Conservation (phyloP, 2,888 invertebrate genomes). For the Mythimna albipuncta region DNA sequence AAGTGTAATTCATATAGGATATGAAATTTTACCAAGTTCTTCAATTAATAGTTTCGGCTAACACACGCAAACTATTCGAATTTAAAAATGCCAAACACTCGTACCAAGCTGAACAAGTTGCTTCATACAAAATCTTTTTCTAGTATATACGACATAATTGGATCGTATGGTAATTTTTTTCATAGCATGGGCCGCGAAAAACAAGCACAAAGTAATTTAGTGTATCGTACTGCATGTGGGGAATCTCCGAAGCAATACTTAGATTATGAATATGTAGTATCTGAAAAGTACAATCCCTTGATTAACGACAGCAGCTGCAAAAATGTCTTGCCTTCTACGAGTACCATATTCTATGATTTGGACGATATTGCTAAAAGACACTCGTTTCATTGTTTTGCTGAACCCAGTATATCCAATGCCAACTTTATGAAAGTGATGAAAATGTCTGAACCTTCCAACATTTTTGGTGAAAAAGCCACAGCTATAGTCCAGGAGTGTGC, state of each 20-base stretch:
- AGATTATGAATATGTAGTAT: slow-evolving; percentile 39
- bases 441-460: slow-evolving; percentile 58
- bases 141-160: slow-evolving; percentile 76
- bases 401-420: slow-evolving; percentile 69
- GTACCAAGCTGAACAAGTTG: slow-evolving; percentile 52
- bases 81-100: slow-evolving; percentile 62
- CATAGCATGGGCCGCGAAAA: slow-evolving; percentile 56
- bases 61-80: not conserved
- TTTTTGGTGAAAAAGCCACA: slow-evolving; percentile 70
- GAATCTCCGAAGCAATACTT: slow-evolving; percentile 51
- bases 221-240: slow-evolving; percentile 51
- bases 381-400: slow-evolving; percentile 77
- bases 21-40: slow-evolving; percentile 22
- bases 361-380: slow-evolving; percentile 82
- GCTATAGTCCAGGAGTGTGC: slow-evolving; percentile 81
- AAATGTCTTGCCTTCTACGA: slow-evolving; percentile 74
- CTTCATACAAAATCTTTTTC: slow-evolving; percentile 74
- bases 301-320: slow-evolving; percentile 71
- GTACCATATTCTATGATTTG: slow-evolving; percentile 84
- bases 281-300: slow-evolving; percentile 76
- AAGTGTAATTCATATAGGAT: slow-evolving; percentile 7
- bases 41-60: slow-evolving; percentile 13
- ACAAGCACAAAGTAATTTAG: slow-evolving; percentile 43
- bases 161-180: slow-evolving; percentile 65
- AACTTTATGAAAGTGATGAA: slow-evolving; percentile 68